These are phyloP conservation scores for Aramus guarauna DNA, from an alignment of 2,113 vertebrate genomes.

Conservation along the genomic window DNA sequence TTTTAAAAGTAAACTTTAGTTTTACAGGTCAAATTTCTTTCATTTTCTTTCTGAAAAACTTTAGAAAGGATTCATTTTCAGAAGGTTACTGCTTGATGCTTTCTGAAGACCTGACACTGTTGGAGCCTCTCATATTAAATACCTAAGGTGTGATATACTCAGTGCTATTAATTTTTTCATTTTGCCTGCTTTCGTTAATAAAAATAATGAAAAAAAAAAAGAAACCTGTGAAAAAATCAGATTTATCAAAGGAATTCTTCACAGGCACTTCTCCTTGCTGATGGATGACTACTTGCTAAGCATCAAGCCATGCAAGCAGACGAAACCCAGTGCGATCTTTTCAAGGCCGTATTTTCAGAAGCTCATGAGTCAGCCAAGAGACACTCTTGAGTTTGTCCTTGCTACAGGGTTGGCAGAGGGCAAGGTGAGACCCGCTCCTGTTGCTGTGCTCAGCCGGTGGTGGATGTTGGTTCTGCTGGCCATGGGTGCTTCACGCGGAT, in stretches of 20 bases:
- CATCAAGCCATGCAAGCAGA: not conserved
- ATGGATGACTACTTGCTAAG: not conserved
- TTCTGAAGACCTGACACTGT: not conserved
- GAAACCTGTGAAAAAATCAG: not conserved
- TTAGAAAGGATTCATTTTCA: not conserved
- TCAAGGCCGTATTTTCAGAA: not conserved
- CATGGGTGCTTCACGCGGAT: not conserved
- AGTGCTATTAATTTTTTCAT: not conserved
- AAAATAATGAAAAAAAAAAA: not conserved
- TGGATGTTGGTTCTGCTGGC: not conserved
- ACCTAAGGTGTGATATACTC: not conserved
- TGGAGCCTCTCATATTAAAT: not conserved
- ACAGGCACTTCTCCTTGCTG: not conserved
- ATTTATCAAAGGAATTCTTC: not conserved
- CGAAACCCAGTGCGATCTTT: not conserved
- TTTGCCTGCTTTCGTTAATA: not conserved
- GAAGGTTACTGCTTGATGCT: not conserved
- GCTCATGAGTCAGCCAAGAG: fast-evolving
- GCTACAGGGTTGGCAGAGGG: not conserved
- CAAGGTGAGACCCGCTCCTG: not conserved
- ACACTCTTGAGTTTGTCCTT: not conserved
- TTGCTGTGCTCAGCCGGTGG: not conserved
- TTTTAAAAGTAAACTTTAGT: not conserved
- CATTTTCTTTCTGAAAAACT: too few relatives aligned
- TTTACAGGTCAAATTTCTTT: not conserved